Conservation (phyloP, 1,140 invertebrate species). For the Harpegnathos saltator region DNA sequence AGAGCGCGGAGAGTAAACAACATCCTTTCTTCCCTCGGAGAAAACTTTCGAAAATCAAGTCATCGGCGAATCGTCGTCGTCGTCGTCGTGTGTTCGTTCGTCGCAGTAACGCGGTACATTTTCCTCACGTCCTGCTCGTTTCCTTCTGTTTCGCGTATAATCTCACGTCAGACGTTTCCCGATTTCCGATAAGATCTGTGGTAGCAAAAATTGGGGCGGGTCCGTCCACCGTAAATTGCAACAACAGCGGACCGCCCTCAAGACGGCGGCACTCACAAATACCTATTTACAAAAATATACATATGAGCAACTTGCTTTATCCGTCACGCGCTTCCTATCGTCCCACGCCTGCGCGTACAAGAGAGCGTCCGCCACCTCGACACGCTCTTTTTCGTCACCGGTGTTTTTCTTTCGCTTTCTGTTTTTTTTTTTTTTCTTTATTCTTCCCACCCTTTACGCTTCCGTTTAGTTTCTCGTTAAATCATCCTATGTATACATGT, state of each 20-base stretch:
- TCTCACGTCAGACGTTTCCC: conserved; percentile 68
- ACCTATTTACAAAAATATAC: conserved; percentile 87
- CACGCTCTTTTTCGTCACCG: neutral
- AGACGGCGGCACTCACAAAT: conserved; percentile 84
- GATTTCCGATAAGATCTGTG: conserved; percentile 80
- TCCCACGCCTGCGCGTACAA: conserved; percentile 13
- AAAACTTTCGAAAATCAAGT: conserved; percentile 51
- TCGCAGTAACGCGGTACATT: too few species aligned
- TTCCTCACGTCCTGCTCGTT: conserved; percentile 42
- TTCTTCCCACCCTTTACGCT: conserved; percentile 9
- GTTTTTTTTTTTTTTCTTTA: neutral
- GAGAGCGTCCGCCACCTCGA: neutral
- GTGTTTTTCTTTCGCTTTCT: neutral
- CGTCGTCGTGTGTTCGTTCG: conserved; percentile 33
- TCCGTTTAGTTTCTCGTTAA: conserved; percentile 44
- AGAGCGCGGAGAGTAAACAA: neutral
- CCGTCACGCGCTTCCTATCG: conserved; percentile 59
- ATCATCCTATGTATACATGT: conserved; percentile 75
- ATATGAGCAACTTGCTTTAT: conserved; percentile 84
- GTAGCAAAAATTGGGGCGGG: conserved; percentile 83
- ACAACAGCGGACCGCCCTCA: conserved; percentile 75
- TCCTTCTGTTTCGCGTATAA: conserved; percentile 40
- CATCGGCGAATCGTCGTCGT: conserved; percentile 60
- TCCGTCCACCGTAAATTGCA: conserved; percentile 68
- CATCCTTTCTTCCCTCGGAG: conserved; percentile 8